Percentiles rank a stretch among this genome's conserved stretches.
phyloP scores from a whole-genome alignment of 2,888 invertebrate species.

The Ischnus inquisitorius region DNA sequence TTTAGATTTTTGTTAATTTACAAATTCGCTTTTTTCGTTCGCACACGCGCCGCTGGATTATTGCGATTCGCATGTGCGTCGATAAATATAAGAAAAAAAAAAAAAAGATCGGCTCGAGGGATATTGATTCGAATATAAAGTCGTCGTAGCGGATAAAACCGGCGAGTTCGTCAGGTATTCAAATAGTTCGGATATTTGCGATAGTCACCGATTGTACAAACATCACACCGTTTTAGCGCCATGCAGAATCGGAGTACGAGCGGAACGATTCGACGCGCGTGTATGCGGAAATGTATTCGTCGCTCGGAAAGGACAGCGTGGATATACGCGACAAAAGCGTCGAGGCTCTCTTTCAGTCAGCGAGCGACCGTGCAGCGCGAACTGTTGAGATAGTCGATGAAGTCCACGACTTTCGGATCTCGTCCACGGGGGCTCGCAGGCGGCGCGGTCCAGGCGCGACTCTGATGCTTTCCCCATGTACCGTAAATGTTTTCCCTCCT shows the following conservation, averaged over 20 bases:
- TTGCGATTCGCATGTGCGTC: background rate
- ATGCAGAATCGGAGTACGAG: background rate
- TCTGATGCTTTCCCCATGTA: conserved; percentile 71
- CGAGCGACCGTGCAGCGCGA: conserved; percentile 70
- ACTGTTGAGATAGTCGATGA: conserved; percentile 78
- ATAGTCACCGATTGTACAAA: conserved; percentile 35
- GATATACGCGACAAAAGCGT: conserved; percentile 1
- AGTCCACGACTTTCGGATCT: conserved; percentile 78
- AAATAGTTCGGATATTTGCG: conserved; percentile 43
- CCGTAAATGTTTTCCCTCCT: conserved; percentile 64
- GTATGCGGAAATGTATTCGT: conserved; percentile 2
- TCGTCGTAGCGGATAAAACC: background rate
- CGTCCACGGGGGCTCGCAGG: conserved; percentile 74
- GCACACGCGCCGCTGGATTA: background rate
- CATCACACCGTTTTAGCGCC: conserved; percentile 1
- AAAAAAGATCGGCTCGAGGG: background rate
- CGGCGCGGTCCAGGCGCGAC: conserved; percentile 79
- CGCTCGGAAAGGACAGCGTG: background rate
- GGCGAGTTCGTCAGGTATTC: conserved; percentile 59
- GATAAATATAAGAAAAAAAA: background rate
- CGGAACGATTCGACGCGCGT: conserved; percentile 21
- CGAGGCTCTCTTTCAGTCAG: conserved; percentile 34
- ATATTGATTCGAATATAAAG: background rate
- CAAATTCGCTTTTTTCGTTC: background rate
- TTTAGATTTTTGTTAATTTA: background rate